Conservation (phyloP, 2,888 invertebrate species). For the Thecophora atra region DNA sequence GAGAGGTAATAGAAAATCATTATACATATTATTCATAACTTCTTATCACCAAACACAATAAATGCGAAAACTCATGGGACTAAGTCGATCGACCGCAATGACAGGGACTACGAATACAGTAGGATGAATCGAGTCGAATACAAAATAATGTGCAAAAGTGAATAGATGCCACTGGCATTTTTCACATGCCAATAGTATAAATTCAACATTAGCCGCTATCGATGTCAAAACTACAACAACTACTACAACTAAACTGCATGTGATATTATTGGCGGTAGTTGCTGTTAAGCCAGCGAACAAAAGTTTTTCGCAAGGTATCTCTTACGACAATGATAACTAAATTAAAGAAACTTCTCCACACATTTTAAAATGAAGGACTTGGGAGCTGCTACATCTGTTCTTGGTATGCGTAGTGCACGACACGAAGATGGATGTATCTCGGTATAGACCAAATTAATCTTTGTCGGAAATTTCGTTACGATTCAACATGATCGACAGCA, state of each 20-base stretch:
- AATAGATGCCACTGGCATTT: neutral
- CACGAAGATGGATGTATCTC: conserved; percentile 17
- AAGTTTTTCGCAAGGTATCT: no score
- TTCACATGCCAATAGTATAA: neutral
- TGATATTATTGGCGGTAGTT: no score
- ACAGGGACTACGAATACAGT: neutral
- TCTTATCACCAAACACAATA: neutral
- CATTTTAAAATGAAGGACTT: conserved; percentile 33
- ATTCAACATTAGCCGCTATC: neutral
- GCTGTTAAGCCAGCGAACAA: no score
- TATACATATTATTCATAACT: no score
- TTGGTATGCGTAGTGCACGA: conserved; percentile 39
- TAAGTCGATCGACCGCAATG: neutral
- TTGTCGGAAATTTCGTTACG: conserved; percentile 15
- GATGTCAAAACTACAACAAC: neutral
- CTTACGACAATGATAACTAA: conserved; percentile 28
- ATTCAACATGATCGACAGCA: conserved; percentile 40
- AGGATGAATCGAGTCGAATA: neutral
- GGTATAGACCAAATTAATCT: conserved; percentile 31
- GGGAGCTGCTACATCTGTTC: no score
- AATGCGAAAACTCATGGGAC: neutral
- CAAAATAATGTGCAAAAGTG: neutral
- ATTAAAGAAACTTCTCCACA: conserved; percentile 29
- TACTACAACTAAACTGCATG: neutral
- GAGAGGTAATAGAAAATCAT: no score